A percentile compares a stretch with the other conserved stretches of the same genome.
phyloP scores from a whole-genome alignment of 2,113 vertebrate species.

The Eclectus roratus region DNA sequence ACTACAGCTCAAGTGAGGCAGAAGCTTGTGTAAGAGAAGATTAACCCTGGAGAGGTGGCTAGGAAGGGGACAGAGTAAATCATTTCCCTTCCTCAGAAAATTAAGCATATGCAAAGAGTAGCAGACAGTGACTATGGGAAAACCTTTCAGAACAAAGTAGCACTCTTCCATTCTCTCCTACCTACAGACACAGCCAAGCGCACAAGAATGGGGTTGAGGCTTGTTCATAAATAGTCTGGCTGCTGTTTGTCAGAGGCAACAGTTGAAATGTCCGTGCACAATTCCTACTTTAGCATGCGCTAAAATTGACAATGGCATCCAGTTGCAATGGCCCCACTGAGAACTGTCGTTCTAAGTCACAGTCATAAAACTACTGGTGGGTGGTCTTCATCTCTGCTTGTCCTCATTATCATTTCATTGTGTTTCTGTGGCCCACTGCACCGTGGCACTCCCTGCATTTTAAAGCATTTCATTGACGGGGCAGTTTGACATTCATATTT shows the following conservation, averaged over 20 bases:
- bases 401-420: constrained; percentile 78
- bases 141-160: constrained; percentile 67
- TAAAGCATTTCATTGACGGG: constrained; percentile 66
- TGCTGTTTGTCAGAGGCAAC: constrained; percentile 71
- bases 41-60: not conserved
- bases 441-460: constrained; percentile 69
- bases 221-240: constrained; percentile 78
- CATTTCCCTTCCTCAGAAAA: constrained; percentile 57
- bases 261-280: constrained; percentile 68
- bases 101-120: constrained; percentile 61
- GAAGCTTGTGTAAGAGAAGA: not conserved
- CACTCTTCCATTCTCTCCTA: constrained; percentile 65
- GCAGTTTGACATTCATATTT: constrained; percentile 79
- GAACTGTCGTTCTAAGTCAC: constrained; percentile 73
- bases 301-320: constrained; percentile 78
- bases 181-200: constrained; percentile 65
- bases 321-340: constrained; percentile 72
- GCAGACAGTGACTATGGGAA: constrained; percentile 71
- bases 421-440: constrained; percentile 67
- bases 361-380: constrained; percentile 77
- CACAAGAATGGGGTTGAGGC: constrained; percentile 64
- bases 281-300: constrained; percentile 70
- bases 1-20: not conserved
- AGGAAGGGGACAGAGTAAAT: not conserved
- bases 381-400: constrained; percentile 70